Evolutionary conservation across 2,797 vertebrate species (phyloP).

Genomic region (Antennarius maculatus): DNA sequence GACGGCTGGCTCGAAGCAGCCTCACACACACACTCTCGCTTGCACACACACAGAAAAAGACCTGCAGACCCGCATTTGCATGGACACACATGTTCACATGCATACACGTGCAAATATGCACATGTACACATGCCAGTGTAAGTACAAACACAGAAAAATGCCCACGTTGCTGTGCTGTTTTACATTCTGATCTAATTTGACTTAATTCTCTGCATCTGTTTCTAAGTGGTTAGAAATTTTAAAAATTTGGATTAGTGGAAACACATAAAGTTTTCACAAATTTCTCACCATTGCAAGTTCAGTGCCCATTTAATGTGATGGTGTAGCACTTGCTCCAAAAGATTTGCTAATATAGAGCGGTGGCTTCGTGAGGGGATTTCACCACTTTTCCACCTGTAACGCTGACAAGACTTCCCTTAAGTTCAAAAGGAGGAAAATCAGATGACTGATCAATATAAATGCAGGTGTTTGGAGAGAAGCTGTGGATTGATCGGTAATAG

Average conservation of each 20-base stretch:
- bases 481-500: conserved; percentile 79
- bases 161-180: conserved; percentile 26
- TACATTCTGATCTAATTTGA: conserved; percentile 25
- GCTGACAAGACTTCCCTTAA: conserved; percentile 63
- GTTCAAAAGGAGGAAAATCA: conserved; percentile 67
- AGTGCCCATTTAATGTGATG: conserved; percentile 64
- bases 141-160: conserved; percentile 46
- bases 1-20: conserved; percentile 77
- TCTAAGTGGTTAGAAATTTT: conserved; percentile 43
- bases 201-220: conserved; percentile 29
- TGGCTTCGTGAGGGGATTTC: conserved; percentile 70
- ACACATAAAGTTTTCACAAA: conserved; percentile 59
- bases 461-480: conserved; percentile 77
- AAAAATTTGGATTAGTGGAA: conserved; percentile 42
- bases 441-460: conserved; percentile 81
- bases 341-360: conserved; percentile 50
- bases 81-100: conserved; percentile 70
- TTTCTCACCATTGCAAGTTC: conserved; percentile 32
- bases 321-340: conserved; percentile 55
- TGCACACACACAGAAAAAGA: conserved; percentile 42
- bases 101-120: conserved; percentile 69
- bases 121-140: conserved; percentile 47
- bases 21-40: conserved; percentile 47
- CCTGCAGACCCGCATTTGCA: conserved; percentile 75
- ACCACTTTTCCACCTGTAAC: conserved; percentile 68